Evolutionary conservation across 2,888 invertebrate genomes (phyloP).

Genomic region (Tolmerus cingulatus): DNA sequence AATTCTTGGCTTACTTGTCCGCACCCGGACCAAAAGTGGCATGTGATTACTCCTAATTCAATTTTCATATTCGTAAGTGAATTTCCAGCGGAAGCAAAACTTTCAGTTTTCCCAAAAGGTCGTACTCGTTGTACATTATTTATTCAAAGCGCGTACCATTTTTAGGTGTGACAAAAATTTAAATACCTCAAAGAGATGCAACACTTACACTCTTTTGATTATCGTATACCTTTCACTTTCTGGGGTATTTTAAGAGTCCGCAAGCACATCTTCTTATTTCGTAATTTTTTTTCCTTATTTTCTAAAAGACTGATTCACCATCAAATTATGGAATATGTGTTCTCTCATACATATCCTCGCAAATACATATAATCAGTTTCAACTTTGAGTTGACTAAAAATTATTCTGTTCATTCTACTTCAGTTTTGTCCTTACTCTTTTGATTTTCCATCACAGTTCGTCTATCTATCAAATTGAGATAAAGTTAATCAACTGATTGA

Average conservation of each 20-base stretch:
- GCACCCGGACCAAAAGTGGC: background rate
- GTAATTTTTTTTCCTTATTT: background rate
- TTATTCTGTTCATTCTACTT: background rate
- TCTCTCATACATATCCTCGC: too few relatives aligned
- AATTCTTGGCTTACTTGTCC: background rate
- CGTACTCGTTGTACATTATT: background rate
- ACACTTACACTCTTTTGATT: background rate
- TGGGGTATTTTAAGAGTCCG: background rate
- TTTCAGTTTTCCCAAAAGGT: background rate
- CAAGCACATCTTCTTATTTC: background rate
- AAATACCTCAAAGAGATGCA: background rate
- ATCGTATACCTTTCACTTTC: background rate
- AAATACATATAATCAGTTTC: background rate
- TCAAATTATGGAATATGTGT: background rate
- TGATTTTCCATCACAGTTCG: background rate
- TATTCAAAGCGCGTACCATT: background rate
- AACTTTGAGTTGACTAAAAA: background rate
- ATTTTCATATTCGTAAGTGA: background rate
- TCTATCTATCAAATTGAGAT: background rate
- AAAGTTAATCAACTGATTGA: background rate
- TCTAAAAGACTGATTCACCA: background rate
- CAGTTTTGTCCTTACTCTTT: too few relatives aligned
- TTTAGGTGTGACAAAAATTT: background rate
- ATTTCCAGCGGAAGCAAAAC: background rate
- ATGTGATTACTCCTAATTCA: background rate